Conservation (phyloP, 2,797 vertebrate species). For the Gobionotothen gibberifrons region DNA sequence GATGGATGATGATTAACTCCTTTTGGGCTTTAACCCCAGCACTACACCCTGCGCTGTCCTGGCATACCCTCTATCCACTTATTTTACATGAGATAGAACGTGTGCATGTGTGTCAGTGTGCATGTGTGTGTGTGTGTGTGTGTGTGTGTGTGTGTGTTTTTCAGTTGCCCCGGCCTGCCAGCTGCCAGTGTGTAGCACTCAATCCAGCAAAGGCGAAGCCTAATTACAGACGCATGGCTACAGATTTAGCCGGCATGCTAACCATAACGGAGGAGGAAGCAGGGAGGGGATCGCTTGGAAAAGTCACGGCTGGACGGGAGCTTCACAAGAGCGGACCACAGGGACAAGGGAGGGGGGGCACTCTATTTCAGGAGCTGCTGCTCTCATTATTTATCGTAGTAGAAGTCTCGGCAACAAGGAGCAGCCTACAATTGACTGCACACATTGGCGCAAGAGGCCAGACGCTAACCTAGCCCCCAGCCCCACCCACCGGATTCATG, state of each 20-base stretch:
- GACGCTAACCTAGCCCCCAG: constrained; percentile 47
- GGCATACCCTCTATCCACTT: constrained; percentile 60
- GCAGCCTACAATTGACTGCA: constrained; percentile 84
- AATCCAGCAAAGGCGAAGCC: constrained; percentile 80
- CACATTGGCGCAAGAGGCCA: constrained; percentile 59
- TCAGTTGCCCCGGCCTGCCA: constrained; percentile 73
- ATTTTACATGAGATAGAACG: constrained; percentile 60
- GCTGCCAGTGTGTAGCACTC: constrained; percentile 85
- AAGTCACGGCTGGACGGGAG: constrained; percentile 85
- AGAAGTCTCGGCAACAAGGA: constrained; percentile 75
- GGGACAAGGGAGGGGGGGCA: constrained; percentile 78
- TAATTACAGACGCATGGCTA: constrained; percentile 89
- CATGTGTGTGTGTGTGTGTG: constrained; percentile 27
- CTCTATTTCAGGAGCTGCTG: constrained; percentile 82
- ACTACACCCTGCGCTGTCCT: constrained; percentile 53
- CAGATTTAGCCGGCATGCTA: constrained; percentile 90
- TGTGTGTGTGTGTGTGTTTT: constrained; percentile 53
- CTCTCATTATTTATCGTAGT: constrained; percentile 88
- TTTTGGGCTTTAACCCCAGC: constrained; percentile 27
- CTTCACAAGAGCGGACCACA: constrained; percentile 86
- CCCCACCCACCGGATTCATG: constrained; percentile 35
- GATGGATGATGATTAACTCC: constrained; percentile 15
- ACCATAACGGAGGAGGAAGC: constrained; percentile 88
- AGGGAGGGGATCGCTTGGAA: constrained; percentile 86
- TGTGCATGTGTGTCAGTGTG: constrained; percentile 43